Conservation (phyloP, 2,797 vertebrate genomes). For the Melanotaenia trifasciata region DNA sequence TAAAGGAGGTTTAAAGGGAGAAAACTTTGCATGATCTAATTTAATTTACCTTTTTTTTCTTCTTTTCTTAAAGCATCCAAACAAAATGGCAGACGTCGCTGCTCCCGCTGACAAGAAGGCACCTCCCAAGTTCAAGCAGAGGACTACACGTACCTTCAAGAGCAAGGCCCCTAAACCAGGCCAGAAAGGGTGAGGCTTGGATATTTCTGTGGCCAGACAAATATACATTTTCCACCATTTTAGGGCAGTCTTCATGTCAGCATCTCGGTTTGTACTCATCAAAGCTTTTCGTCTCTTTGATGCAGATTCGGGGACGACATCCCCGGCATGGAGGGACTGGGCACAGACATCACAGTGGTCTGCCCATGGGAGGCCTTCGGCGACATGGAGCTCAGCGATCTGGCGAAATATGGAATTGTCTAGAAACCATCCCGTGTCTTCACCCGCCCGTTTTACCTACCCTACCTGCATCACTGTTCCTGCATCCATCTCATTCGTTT, state of each 20-base stretch:
- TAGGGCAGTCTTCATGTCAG: neutral
- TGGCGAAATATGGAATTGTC: slow-evolving; percentile 85
- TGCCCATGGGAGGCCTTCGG: slow-evolving; percentile 88
- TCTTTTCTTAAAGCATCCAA: slow-evolving; percentile 20
- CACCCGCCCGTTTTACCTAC: slow-evolving; percentile 22
- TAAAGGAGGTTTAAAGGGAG: neutral
- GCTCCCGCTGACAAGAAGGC: slow-evolving; percentile 77
- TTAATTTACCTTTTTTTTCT: neutral
- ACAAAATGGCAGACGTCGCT: slow-evolving; percentile 68
- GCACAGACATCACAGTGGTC: slow-evolving; percentile 85
- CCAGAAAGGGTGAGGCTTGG: slow-evolving; percentile 80
- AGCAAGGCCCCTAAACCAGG: slow-evolving; percentile 87
- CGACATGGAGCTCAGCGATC: slow-evolving; percentile 86
- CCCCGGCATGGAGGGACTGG: slow-evolving; percentile 90
- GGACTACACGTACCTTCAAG: slow-evolving; percentile 83
- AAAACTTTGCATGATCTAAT: neutral
- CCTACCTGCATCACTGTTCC: slow-evolving; percentile 23
- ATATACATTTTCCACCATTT: neutral
- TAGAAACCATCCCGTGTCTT: slow-evolving; percentile 55
- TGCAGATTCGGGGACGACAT: slow-evolving; percentile 91
- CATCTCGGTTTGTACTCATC: slow-evolving; percentile 5
- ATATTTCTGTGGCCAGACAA: neutral
- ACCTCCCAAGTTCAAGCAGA: slow-evolving; percentile 86
- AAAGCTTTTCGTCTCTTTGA: slow-evolving; percentile 59
- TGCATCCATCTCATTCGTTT: neutral